Evolutionary conservation across 2,113 vertebrate genomes (phyloP).

Genomic region (Thomomys bottae): DNA sequence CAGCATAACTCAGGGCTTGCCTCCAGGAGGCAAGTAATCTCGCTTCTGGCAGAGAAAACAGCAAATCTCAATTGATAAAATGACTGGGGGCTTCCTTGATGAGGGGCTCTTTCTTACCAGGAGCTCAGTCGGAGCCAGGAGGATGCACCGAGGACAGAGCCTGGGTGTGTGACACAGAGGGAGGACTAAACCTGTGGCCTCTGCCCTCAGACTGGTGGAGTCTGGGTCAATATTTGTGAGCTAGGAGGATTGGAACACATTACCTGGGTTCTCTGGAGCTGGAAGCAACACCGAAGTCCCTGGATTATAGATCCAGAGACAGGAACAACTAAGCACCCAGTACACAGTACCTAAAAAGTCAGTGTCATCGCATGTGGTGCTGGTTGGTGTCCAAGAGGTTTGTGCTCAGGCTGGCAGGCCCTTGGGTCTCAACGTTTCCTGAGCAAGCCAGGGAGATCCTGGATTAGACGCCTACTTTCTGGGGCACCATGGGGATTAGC

Average conservation of each 20-base stretch:
- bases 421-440: fast-evolving
- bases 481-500: no score
- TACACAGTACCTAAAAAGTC: not conserved
- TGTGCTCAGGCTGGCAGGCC: not conserved
- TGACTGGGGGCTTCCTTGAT: not conserved
- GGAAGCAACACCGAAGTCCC: fast-evolving
- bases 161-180: fast-evolving
- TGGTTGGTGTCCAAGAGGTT: not conserved
- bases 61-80: not conserved
- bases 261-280: fast-evolving
- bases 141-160: not conserved
- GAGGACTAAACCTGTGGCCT: not conserved
- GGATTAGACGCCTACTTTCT: not conserved
- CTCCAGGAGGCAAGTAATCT: not conserved
- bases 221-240: not conserved
- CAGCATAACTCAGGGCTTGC: not conserved
- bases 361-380: fast-evolving
- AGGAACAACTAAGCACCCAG: fast-evolving
- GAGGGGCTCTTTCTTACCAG: not conserved
- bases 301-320: not conserved
- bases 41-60: not conserved
- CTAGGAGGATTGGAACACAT: not conserved
- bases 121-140: not conserved
- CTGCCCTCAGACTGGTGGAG: fast-evolving
- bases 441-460: not conserved